A percentile compares a stretch with the other conserved stretches of the same genome.
phyloP scores from a whole-genome alignment of 2,888 invertebrate genomes.

The Nasonovia ribisnigri region DNA sequence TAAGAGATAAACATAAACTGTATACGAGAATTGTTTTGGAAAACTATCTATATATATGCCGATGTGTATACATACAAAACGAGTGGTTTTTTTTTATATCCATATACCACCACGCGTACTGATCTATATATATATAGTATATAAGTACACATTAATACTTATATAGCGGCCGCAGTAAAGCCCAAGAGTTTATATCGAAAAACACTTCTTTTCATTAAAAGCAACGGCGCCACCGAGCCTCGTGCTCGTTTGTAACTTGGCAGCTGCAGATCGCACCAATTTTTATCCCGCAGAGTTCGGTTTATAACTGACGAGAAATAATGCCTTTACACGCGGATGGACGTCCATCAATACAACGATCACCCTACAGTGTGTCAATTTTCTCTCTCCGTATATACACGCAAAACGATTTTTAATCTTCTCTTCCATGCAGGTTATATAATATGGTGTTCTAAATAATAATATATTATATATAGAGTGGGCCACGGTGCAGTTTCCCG shows the following conservation, averaged over 20 bases:
- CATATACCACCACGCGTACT: not conserved
- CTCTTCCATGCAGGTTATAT: not conserved
- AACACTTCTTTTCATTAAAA: slow-evolving; percentile 59
- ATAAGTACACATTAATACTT: not conserved
- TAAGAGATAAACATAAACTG: slow-evolving; percentile 4
- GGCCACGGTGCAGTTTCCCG: not conserved
- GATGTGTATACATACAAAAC: not conserved
- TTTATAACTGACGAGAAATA: not conserved
- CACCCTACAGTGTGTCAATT: not conserved
- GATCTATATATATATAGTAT: too few relatives aligned
- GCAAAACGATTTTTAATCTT: not conserved
- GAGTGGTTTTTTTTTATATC: not conserved
- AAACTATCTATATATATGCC: not conserved
- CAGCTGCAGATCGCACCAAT: slow-evolving; percentile 22
- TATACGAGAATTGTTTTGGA: not conserved
- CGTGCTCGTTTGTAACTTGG: slow-evolving; percentile 37
- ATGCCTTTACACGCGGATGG: not conserved
- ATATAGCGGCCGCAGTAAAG: not conserved
- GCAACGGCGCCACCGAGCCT: slow-evolving; percentile 53
- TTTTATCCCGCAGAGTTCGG: not conserved
- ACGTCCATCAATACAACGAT: not conserved
- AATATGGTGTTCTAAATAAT: too few relatives aligned
- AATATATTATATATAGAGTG: not conserved
- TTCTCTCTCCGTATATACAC: not conserved
- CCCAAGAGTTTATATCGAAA: slow-evolving; percentile 29